A percentile compares a stretch with the other conserved stretches of the same genome.
Evolutionary conservation across 2,888 invertebrate species (phyloP).

Genomic region (Incurvaria masculella): DNA sequence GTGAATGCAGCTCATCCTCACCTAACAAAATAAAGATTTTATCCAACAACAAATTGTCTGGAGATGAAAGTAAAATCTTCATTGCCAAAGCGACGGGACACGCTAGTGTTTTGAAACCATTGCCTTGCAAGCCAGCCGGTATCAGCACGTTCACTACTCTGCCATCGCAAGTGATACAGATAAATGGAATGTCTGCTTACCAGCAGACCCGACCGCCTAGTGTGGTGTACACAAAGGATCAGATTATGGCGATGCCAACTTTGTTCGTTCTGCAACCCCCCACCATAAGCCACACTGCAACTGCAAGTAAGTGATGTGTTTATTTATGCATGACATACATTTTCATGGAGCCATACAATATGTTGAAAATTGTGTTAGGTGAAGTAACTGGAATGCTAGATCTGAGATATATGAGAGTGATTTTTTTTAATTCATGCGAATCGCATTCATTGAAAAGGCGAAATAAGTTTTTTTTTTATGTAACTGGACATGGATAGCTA

Average conservation of each 20-base stretch:
- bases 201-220: constrained; percentile 21
- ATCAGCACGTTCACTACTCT: constrained; percentile 8
- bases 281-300: not conserved
- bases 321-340: not conserved
- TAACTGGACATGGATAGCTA: no score
- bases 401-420: constrained; percentile 12
- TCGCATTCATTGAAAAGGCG: constrained; percentile 18
- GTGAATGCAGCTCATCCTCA: not conserved
- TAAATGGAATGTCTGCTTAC: constrained; percentile 42
- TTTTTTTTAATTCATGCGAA: constrained; percentile 26
- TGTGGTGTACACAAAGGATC: constrained; percentile 36
- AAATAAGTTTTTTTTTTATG: no score
- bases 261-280: constrained; percentile 23
- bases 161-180: constrained; percentile 36
- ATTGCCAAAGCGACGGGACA: constrained; percentile 18
- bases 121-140: constrained; percentile 28
- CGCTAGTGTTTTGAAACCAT: constrained; percentile 15
- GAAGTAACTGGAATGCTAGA: not conserved
- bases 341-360: not conserved
- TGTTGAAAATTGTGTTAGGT: not conserved
- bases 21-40: constrained; percentile 35
- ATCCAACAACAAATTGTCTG: constrained; percentile 36
- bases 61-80: constrained; percentile 18
- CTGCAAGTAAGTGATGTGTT: not conserved
- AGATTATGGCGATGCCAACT: constrained; percentile 56